Evolutionary conservation across 1,140 invertebrate genomes (phyloP), one percentile per base, ranked within the genome.

Genomic region (Dendroctonus valens): DNA sequence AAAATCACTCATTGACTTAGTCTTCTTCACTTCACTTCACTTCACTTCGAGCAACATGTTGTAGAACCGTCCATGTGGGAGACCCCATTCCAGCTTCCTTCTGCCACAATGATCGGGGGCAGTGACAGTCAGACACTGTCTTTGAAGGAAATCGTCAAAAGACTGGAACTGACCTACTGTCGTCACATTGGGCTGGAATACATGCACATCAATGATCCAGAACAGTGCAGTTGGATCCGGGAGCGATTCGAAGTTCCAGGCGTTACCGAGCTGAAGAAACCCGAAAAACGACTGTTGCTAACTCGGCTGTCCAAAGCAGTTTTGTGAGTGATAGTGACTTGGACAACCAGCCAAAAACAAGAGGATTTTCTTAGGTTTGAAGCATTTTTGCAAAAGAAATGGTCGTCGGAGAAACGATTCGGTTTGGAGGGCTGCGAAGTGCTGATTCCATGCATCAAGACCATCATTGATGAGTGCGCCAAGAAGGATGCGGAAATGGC

Each of bases 181-280:
- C 87, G 90, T 53, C 90, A 91, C 75, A 93, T 94, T 73, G 97
- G 97, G 39, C 90, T 98, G 1, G 97, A 99, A 79, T 99, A 96
- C 77, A 99, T 98, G 96, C 97, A 97, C 80, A 97, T 99, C 72
- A 97, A 98, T 78, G 97, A 94, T 7, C 80, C 94, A 76, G 95
- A 98, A 75, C 94, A 98, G 76, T 94, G 93, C 76, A 95, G 98
- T 78, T 99, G 96, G 96, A 97, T 99, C 74, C 85, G 96, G 52
- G 88, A 95, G 75, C 91, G 90, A 70, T 94, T 99, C 84, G 97
- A 99, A 81, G 91, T 91, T 3, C 97, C 97, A 7, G 90, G 91
- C 52, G 87, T 94, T 3, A 91, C 93, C 80, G 87, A 92, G 71
- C 87, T 98, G 76, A 87, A 86, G 51, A 84, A 85, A 50, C 93